Percentiles rank a stretch among this genome's conserved stretches.
These are phyloP conservation scores for Hirtodrosophila alboralis DNA, from an alignment of 2,888 invertebrate species.

Conservation along the genomic window DNA sequence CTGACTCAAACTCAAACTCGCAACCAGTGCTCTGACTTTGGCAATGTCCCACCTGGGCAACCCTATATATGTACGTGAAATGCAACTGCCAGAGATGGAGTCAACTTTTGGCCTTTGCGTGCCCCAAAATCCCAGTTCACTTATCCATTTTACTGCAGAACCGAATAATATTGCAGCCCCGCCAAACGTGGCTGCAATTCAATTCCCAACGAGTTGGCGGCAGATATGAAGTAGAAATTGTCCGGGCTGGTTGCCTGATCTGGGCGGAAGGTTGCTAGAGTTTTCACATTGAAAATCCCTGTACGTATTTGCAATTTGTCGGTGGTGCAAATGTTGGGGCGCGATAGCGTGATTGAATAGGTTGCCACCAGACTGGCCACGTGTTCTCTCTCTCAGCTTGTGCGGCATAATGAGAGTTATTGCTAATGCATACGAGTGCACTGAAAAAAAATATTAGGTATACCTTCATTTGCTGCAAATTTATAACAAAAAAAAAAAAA, in stretches of 20 bases:
- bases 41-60: constrained; percentile 42
- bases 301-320: constrained; percentile 70
- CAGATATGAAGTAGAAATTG: constrained; percentile 30
- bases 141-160: constrained; percentile 66
- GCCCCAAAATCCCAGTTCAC: constrained; percentile 69
- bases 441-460: too few species aligned
- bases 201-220: constrained; percentile 44
- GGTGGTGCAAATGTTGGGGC: constrained; percentile 53
- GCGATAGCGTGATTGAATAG: constrained; percentile 74
- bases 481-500: too few species aligned
- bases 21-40: constrained; percentile 25
- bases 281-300: constrained; percentile 56
- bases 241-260: constrained; percentile 3
- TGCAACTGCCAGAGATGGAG: constrained; percentile 36
- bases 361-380: constrained; percentile 51
- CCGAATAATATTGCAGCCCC: constrained; percentile 42
- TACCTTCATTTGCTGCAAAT: too few species aligned
- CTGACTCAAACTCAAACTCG: constrained; percentile 39
- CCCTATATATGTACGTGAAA: constrained; percentile 62
- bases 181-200: constrained; percentile 37
- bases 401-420: constrained; percentile 73
- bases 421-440: constrained; percentile 66
- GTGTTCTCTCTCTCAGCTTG: constrained; percentile 31
- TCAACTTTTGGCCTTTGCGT: background rate
- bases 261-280: background rate